Evolutionary conservation across 1,140 invertebrate genomes (phyloP).

Genomic region (Drosophila pectinifera): DNA sequence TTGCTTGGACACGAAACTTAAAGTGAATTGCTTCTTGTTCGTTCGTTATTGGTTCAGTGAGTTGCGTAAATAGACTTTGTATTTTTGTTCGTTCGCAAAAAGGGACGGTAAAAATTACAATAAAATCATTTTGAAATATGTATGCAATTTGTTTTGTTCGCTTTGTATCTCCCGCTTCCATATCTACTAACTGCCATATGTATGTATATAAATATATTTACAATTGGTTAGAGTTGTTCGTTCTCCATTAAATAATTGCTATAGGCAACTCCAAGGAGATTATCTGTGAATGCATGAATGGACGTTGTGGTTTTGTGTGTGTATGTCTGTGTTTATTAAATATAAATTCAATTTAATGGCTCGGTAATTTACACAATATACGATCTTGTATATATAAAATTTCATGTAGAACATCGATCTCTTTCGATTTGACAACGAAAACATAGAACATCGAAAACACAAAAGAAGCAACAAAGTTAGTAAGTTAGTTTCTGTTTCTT

Average conservation of each 20-base stretch:
- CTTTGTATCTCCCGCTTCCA: constrained; percentile 6
- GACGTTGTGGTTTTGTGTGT: constrained; percentile 54
- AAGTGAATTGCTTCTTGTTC: constrained; percentile 53
- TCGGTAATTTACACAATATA: constrained; percentile 83
- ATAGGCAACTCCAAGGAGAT: constrained; percentile 59
- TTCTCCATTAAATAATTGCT: constrained; percentile 64
- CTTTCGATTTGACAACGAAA: constrained; percentile 55
- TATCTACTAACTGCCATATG: constrained; percentile 42
- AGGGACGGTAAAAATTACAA: constrained; percentile 85
- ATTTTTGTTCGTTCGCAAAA: constrained; percentile 70
- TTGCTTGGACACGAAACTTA: constrained; percentile 44
- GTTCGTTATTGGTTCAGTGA: constrained; percentile 67
- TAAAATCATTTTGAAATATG: constrained; percentile 83
- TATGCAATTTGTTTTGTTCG: constrained; percentile 50
- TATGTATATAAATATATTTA: constrained; percentile 67
- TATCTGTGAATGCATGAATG: constrained; percentile 60
- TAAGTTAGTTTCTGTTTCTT: constrained; percentile 24
- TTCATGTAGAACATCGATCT: constrained; percentile 58
- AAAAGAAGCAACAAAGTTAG: constrained; percentile 58
- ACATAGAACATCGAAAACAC: constrained; percentile 41
- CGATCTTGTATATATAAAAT: constrained; percentile 68
- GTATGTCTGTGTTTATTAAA: constrained; percentile 60
- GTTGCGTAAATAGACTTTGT: constrained; percentile 78
- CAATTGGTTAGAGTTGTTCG: constrained; percentile 45
- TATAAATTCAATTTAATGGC: constrained; percentile 85